Base-by-base conservation (phyloP, 2,797 vertebrate species). In the Antrozous pallidus region DNA sequence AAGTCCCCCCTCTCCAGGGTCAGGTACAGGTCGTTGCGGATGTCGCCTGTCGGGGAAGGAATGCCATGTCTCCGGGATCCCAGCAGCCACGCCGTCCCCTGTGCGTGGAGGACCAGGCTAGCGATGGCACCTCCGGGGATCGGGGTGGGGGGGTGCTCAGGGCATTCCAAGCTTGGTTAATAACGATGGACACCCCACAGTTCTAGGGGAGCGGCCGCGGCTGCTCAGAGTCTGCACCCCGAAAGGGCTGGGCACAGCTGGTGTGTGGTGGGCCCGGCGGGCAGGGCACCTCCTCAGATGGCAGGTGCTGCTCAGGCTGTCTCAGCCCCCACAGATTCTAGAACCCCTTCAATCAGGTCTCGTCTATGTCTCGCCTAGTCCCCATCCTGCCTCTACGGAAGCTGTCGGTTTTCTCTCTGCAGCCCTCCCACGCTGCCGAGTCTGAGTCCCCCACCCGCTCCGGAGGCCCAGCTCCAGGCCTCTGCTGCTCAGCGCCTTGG, bases 1-100 rank as follows among this genome's bases (percentile, higher is more conserved):
- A 99, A 99, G 97, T 99, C 99, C 2, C 99, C 99, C 85, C 98
- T 98, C 96, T 99, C 99, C 97, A 99, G 96, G 0, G 99, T 99
- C 97, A 99, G 98, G 93, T 99, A 99, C 47, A 99, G 98, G 98
- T 99, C 99, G 65, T 99, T 99, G 93, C 99, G 98, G 74, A 99
- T 99, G 96, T 99, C 99, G 97, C 99, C 99, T 99, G 83, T 22
- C 49, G 89, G 4, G 5, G 95, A 69, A 98, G 80, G 2, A 0
- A 96, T 31, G 81, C 71, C 63, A 33, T 1, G 26, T 94, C 77
- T 77, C 61, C 90, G 77, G 38, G 56, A 88, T 40, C 9, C 7
- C 0, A 49, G 93, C 85, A 67, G 69, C 5, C 40, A 10, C 20
- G 0, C 9, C 5, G 65, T 33, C n/a, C 0, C 40, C 71, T 13